Base-by-base conservation (phyloP, 2,113 vertebrate genomes). In the Heterocephalus glaber region DNA sequence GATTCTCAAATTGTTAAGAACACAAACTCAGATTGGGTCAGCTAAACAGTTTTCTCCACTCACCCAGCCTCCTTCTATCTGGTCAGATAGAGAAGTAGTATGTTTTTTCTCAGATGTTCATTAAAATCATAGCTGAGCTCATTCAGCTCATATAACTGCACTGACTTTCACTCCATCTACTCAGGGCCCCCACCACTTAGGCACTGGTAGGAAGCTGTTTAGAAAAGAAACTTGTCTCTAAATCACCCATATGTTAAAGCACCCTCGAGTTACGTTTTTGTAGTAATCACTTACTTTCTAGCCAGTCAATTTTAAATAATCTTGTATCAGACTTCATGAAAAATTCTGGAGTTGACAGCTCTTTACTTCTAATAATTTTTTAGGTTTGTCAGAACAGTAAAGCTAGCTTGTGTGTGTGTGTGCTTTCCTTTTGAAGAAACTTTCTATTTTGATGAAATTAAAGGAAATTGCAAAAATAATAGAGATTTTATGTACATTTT, bases 231-330 rank as follows among this genome's bases (percentile, higher is more conserved):
- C 20, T 24, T 86, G 70, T 54, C 41, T 70, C 41, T 26, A 89
- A 90, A 87, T 41, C 41, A 77, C 17, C 22, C 44, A 24, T 66
- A 47, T 81, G 58, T 41, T 9, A 35, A 86, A 74, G 68, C n/a
- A n/a, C 8, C 70, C 52, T 47, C 52, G 76, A 76, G 14, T 65
- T 56, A 35, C 47, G 41, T 58, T 83, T 86, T 61, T 7, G 35
- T 41, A 81, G 80, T 72, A 66, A n/a, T 58, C 22, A 4, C 76
- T 92, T 5, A 70, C 30, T 52, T 65, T 77, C 52, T 52, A n/a
- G 89, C 70, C 41, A 30, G 52, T 52, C 28, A 16, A 52, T 38
- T 95, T 60, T n/a, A 96, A 86, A 76, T 86, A 92, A 86, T 87
- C 44, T 93, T 89, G 72, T 66, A 54, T 76, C 52, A 95, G 87